A percentile compares a stretch with the other conserved stretches of the same genome.
Conservation (phyloP, 1,140 invertebrate genomes). For the Sminthurinus signatus region DNA sequence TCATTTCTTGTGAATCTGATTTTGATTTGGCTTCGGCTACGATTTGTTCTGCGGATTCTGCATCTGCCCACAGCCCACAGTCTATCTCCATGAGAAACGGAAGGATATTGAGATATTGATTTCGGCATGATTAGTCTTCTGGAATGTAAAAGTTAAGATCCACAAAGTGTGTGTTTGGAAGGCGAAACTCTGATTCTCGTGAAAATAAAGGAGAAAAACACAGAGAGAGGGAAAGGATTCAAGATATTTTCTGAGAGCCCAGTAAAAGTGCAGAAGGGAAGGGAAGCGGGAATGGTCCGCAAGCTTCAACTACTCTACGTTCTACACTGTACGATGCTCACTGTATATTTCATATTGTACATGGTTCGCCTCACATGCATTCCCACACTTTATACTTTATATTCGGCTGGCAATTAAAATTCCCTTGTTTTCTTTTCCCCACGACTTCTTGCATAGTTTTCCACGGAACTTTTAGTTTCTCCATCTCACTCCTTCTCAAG, state of each 20-base stretch:
- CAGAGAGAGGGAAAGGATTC: not conserved
- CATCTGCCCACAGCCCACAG: too few relatives aligned
- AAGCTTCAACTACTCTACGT: not conserved
- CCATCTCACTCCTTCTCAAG: too few relatives aligned
- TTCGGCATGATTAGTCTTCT: constrained; percentile 15
- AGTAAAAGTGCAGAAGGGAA: not conserved
- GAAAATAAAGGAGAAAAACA: not conserved
- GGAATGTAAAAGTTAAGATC: constrained; percentile 12
- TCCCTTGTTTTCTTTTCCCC: constrained; percentile 40
- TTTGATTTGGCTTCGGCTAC: too few relatives aligned
- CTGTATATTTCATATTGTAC: constrained; percentile 4
- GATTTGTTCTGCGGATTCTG: too few relatives aligned
- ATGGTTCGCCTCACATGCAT: not conserved
- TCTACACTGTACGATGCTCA: not conserved
- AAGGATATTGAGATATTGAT: constrained; percentile 16
- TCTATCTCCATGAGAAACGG: too few relatives aligned
- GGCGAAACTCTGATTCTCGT: too few relatives aligned
- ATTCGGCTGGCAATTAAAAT: constrained; percentile 38
- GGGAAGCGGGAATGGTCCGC: not conserved
- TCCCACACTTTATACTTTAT: constrained; percentile 21
- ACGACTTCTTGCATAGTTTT: constrained; percentile 37
- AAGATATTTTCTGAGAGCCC: not conserved
- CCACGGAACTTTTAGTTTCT: constrained; percentile 8
- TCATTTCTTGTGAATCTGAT: not conserved
- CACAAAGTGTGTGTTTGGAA: too few relatives aligned